phyloP scores from a whole-genome alignment of 2,797 vertebrate genomes.

The Miichthys miiuy region DNA sequence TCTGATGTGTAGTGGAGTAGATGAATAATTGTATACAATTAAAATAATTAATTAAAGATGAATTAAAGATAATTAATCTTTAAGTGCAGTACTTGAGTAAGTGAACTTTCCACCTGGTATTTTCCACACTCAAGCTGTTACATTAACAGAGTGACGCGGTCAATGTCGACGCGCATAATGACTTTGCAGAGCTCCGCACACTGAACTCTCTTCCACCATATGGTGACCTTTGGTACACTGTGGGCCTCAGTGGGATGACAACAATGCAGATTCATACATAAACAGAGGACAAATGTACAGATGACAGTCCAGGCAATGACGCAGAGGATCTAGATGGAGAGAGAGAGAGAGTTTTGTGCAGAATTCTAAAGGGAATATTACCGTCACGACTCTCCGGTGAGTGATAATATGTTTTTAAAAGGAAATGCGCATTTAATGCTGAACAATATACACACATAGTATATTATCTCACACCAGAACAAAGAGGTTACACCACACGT shows the following conservation, averaged over 20 bases:
- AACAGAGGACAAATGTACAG: slow-evolving; percentile 39
- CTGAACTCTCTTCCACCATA: slow-evolving; percentile 62
- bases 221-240: slow-evolving; percentile 67
- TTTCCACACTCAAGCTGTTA: slow-evolving; percentile 10
- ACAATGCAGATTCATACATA: slow-evolving; percentile 37
- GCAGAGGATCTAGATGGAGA: slow-evolving; percentile 1
- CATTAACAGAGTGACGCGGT: slow-evolving; percentile 35
- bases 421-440: not conserved
- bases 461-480: slow-evolving; percentile 13
- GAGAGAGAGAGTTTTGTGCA: not conserved
- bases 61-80: too few species aligned
- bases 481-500: not conserved
- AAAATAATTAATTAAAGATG: too few species aligned
- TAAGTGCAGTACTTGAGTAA: not conserved
- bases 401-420: not conserved
- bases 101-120: not conserved
- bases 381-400: not conserved
- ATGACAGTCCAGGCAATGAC: slow-evolving; percentile 11
- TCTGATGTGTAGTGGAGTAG: not conserved
- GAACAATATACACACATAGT: slow-evolving; percentile 7
- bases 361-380: not conserved
- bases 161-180: slow-evolving; percentile 57
- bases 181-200: slow-evolving; percentile 53
- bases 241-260: slow-evolving; percentile 44
- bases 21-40: not conserved